These are phyloP conservation scores for Pungitius pungitius DNA, from an alignment of 2,113 vertebrate genomes.

Conservation along the genomic window DNA sequence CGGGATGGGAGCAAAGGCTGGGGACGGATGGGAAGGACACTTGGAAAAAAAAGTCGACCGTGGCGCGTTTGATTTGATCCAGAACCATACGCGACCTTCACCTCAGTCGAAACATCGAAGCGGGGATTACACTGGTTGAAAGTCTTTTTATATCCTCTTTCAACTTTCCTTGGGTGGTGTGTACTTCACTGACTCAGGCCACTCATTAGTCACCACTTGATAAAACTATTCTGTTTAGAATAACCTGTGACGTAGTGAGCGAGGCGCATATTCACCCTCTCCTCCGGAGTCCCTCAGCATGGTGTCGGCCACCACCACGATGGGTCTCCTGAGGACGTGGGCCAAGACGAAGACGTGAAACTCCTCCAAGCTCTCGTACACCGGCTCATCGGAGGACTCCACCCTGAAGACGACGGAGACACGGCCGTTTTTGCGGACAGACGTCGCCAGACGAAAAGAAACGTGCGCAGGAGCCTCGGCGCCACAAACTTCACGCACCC, in stretches of 20 bases:
- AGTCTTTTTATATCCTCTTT: background rate
- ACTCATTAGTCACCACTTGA: background rate
- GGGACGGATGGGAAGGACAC: background rate
- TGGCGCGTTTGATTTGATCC: background rate
- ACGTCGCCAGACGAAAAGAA: background rate
- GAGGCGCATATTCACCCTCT: conserved; percentile 82
- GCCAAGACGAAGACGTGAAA: conserved; percentile 96
- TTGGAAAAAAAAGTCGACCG: too few relatives aligned
- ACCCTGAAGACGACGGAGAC: conserved; percentile 68
- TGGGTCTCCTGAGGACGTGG: conserved; percentile 91
- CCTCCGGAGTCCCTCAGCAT: conserved; percentile 97
- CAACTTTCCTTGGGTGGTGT: background rate
- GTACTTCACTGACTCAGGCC: background rate
- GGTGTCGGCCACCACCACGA: conserved; percentile 97
- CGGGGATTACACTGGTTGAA: background rate
- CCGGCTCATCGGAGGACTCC: conserved; percentile 92
- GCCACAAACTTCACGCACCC: background rate
- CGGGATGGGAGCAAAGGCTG: conserved; percentile 96
- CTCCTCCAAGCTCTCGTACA: conserved; percentile 97
- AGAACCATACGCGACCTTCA: background rate
- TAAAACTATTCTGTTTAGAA: background rate
- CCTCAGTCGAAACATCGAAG: conserved; percentile 2
- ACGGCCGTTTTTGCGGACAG: background rate
- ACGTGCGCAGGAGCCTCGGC: background rate
- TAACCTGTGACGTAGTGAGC: background rate